phyloP scores from a whole-genome alignment of 1,140 invertebrate species.

The Ephestia elutella region DNA sequence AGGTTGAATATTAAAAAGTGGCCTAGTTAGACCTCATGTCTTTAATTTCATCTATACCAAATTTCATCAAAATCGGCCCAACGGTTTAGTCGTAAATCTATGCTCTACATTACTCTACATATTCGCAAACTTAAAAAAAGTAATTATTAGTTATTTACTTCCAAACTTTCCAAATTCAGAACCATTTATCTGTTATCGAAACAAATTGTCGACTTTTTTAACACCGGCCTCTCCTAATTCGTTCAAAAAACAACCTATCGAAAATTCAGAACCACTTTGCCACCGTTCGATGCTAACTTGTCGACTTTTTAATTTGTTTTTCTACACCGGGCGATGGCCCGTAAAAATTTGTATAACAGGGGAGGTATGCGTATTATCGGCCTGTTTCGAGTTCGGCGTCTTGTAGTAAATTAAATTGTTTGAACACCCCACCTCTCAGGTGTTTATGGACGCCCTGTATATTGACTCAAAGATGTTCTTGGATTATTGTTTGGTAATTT shows the following conservation, averaged over 20 bases:
- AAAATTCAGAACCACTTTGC: background rate
- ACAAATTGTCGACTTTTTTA: background rate
- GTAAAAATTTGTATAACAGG: constrained; percentile 55
- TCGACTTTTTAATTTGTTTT: constrained; percentile 43
- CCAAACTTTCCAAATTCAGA: background rate
- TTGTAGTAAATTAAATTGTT: constrained; percentile 66
- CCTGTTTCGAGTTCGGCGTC: constrained; percentile 31
- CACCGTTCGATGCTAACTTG: background rate
- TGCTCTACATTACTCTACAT: no score
- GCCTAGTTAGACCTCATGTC: no score
- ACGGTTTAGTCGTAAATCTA: no score
- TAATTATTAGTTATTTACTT: no score
- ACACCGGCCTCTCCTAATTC: no score
- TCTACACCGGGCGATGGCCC: constrained; percentile 38
- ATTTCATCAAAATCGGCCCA: no score
- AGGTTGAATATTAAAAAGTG: no score
- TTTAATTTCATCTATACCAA: no score
- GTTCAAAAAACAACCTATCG: no score
- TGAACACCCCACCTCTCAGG: constrained; percentile 31
- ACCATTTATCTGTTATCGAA: background rate
- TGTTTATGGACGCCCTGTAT: constrained; percentile 29
- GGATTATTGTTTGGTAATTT: background rate
- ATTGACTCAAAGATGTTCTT: constrained; percentile 23
- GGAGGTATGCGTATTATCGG: constrained; percentile 52
- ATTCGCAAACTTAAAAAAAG: no score